phyloP scores from a whole-genome alignment of 1,140 invertebrate genomes.

The Micrasema longulum region DNA sequence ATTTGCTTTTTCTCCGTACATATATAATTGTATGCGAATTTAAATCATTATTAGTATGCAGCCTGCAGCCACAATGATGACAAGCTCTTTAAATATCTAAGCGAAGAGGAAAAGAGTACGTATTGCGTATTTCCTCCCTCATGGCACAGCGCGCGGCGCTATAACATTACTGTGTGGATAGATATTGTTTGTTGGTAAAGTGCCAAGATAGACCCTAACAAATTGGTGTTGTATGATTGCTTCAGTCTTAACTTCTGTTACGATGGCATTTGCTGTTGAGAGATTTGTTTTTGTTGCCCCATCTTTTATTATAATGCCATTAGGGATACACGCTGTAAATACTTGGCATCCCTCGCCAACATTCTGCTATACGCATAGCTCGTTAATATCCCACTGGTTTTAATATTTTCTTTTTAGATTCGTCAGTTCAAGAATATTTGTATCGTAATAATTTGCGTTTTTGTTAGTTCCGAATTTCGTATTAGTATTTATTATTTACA shows the following conservation, averaged over 20 bases:
- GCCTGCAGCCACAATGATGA: too few species aligned
- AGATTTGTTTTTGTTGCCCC: constrained; percentile 46
- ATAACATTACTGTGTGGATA: not conserved
- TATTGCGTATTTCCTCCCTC: too few species aligned
- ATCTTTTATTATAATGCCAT: constrained; percentile 36
- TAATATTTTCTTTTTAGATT: not conserved
- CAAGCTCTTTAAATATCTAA: too few species aligned
- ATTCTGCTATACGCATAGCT: constrained; percentile 7
- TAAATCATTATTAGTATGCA: too few species aligned
- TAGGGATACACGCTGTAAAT: constrained; percentile 40
- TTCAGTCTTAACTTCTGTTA: constrained; percentile 44
- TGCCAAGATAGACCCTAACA: constrained; percentile 47
- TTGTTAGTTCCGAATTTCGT: not conserved
- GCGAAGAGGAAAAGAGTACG: too few species aligned
- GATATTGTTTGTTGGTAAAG: constrained; percentile 20
- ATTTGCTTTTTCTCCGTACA: too few species aligned
- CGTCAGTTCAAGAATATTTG: not conserved
- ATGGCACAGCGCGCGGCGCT: too few species aligned
- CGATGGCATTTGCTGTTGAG: constrained; percentile 40
- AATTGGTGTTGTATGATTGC: constrained; percentile 49
- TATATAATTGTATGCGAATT: too few species aligned
- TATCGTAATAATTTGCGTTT: not conserved
- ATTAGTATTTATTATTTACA: not conserved
- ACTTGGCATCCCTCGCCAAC: constrained; percentile 28
- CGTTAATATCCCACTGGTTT: not conserved